Conservation (phyloP, 2,888 invertebrate species). For the Noctuana brunneofusca region DNA sequence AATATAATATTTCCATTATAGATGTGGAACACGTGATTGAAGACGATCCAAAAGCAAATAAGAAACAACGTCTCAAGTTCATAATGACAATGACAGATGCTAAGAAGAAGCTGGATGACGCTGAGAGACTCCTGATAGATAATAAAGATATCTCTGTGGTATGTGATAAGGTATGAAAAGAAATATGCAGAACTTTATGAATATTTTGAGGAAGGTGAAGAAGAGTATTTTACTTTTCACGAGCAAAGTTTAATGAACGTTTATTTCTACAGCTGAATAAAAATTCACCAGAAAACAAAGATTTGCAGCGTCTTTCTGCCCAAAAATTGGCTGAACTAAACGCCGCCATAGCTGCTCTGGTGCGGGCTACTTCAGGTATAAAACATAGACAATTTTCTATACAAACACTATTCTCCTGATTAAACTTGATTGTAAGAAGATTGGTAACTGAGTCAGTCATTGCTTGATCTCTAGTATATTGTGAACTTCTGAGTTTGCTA, state of each 20-base stretch:
- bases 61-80: slow-evolving; percentile 47
- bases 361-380: slow-evolving; percentile 41
- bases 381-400: background rate
- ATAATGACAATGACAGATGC: slow-evolving; percentile 41
- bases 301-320: slow-evolving; percentile 14
- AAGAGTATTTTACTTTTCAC: background rate
- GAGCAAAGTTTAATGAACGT: background rate
- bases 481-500: no score
- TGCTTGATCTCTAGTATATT: no score
- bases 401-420: background rate
- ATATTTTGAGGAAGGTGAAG: background rate
- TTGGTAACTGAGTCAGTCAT: no score
- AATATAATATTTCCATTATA: background rate
- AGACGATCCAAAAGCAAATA: slow-evolving; percentile 33
- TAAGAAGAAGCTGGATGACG: slow-evolving; percentile 43
- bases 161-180: slow-evolving; percentile 9
- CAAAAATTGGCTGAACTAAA: slow-evolving; percentile 41
- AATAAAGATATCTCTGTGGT: background rate
- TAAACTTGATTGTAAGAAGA: no score
- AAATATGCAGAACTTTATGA: background rate
- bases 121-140: slow-evolving; percentile 39
- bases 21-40: background rate
- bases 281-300: slow-evolving; percentile 10
- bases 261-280: background rate
- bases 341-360: slow-evolving; percentile 42